A percentile compares a stretch with the other conserved stretches of the same genome.
Evolutionary conservation across 1,140 invertebrate species (phyloP).

Genomic region (Mylabris phalerata): DNA sequence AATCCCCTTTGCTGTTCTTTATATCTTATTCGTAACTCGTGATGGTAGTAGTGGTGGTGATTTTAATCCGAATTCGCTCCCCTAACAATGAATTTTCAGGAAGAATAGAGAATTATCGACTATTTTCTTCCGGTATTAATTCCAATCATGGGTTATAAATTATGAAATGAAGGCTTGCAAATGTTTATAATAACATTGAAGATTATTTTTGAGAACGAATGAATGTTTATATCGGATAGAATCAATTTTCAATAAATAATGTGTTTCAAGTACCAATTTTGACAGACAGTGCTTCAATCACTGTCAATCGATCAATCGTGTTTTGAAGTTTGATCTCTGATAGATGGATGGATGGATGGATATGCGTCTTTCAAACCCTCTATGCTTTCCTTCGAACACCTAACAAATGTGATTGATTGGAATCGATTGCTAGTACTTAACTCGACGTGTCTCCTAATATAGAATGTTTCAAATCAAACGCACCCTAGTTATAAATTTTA

Average conservation of each 20-base stretch:
- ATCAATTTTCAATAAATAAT: neutral
- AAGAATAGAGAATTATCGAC: too few species aligned
- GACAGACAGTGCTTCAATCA: conserved; percentile 32
- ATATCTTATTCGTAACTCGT: neutral
- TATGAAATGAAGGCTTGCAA: too few species aligned
- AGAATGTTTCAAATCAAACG: neutral
- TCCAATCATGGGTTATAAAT: too few species aligned
- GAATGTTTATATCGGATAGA: too few species aligned
- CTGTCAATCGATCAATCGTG: conserved; percentile 39
- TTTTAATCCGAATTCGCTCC: too few species aligned
- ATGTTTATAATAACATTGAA: too few species aligned
- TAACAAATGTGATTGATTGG: conserved; percentile 40
- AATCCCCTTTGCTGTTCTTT: neutral
- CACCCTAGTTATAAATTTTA: too few species aligned
- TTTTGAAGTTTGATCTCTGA: conserved; percentile 34
- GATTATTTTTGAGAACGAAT: too few species aligned
- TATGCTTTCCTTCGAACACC: conserved; percentile 24
- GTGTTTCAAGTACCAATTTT: conserved; percentile 12
- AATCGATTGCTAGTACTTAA: conserved; percentile 30
- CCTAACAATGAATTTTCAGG: too few species aligned
- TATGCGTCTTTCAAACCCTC: conserved; percentile 1
- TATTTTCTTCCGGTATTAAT: too few species aligned
- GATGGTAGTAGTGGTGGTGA: too few species aligned
- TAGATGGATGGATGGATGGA: conserved; percentile 19
- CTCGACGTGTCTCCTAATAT: neutral